These are phyloP conservation scores for Pangasius macronema DNA, from an alignment of 2,797 vertebrate genomes.

Conservation along the genomic window DNA sequence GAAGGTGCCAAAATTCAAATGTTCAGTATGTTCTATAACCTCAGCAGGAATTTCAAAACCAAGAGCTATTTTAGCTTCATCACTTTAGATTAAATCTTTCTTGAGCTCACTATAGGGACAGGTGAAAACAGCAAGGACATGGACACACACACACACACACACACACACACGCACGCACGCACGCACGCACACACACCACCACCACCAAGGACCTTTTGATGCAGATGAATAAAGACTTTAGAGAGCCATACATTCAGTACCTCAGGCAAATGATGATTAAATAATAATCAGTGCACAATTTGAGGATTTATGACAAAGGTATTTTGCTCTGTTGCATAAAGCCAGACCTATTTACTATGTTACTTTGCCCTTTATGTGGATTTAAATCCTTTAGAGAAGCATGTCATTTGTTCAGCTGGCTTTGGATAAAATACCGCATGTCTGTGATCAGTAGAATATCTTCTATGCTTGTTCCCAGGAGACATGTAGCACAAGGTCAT, in stretches of 20 bases:
- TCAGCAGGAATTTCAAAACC: neutral
- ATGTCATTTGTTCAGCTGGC: constrained; percentile 33
- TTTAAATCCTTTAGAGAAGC: constrained; percentile 22
- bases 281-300: constrained; percentile 8
- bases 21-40: neutral
- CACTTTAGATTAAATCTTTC: neutral
- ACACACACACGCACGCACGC: neutral
- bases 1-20: too few relatives aligned
- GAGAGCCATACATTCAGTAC: neutral
- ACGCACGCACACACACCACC: too few relatives aligned
- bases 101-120: neutral
- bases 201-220: constrained; percentile 9
- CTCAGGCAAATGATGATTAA: neutral
- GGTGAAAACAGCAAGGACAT: neutral
- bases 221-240: constrained; percentile 3
- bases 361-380: constrained; percentile 20
- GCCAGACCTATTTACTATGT: neutral
- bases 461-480: constrained; percentile 22
- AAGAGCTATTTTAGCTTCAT: neutral
- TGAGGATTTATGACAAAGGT: neutral
- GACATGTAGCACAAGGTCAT: constrained; percentile 38
- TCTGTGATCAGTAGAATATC: constrained; percentile 27
- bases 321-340: neutral
- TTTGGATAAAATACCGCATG: constrained; percentile 26
- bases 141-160: constrained; percentile 12